Evolutionary conservation across 2,797 vertebrate genomes (phyloP).

Genomic region (Setipinna tenuifilis): DNA sequence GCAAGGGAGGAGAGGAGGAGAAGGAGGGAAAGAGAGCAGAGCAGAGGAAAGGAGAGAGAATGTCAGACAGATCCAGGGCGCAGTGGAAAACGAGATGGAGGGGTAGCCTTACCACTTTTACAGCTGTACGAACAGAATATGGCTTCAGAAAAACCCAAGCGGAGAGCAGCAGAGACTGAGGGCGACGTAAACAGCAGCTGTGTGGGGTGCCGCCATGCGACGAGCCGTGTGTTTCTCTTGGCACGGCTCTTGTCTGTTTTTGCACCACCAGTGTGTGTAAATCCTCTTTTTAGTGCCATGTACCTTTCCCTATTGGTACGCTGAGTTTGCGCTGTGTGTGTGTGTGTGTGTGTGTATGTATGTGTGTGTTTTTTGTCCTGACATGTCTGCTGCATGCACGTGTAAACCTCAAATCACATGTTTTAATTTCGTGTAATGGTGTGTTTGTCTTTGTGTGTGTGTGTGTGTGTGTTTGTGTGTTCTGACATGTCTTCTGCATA

Average conservation of each 20-base stretch:
- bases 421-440: too few species aligned
- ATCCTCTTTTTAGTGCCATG: too few species aligned
- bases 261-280: too few species aligned
- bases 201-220: background rate
- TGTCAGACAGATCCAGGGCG: slow-evolving; percentile 37
- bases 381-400: background rate
- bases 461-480: background rate
- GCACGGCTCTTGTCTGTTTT: background rate
- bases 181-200: slow-evolving; percentile 5
- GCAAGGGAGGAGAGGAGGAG: slow-evolving; percentile 8
- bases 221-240: background rate
- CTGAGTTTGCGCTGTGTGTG: background rate
- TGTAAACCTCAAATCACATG: too few species aligned
- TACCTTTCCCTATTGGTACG: too few species aligned
- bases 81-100: slow-evolving; percentile 46
- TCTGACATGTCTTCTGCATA: too few species aligned
- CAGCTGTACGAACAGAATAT: background rate
- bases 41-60: slow-evolving; percentile 39
- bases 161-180: background rate
- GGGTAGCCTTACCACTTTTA: slow-evolving; percentile 16
- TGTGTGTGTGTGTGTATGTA: background rate
- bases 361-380: background rate
- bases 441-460: background rate
- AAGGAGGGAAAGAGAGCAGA: background rate
- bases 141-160: background rate